A percentile compares a stretch with the other conserved stretches of the same genome.
phyloP scores from a whole-genome alignment of 1,140 invertebrate species.

The Ostrea edulis region DNA sequence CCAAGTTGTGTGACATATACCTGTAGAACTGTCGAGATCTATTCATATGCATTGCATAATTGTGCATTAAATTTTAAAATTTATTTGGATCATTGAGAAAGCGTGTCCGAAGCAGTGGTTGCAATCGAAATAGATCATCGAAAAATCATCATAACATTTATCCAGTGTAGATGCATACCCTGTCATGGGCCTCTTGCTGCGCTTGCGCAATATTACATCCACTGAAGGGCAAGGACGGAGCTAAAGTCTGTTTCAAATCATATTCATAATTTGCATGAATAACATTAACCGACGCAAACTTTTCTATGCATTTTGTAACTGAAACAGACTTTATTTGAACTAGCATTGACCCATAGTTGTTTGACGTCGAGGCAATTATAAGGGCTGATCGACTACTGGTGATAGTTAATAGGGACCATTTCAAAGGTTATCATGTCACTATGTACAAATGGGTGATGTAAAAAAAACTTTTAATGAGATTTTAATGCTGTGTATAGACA shows the following conservation, averaged over 20 bases:
- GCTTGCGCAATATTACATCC: neutral
- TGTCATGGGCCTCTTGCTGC: neutral
- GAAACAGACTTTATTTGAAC: constrained; percentile 30
- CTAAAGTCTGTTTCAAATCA: constrained; percentile 4
- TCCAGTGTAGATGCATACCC: too few species aligned
- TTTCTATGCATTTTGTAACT: neutral
- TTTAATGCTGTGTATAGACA: too few species aligned
- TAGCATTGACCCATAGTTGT: neutral
- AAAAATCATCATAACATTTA: too few species aligned
- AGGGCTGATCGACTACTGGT: neutral
- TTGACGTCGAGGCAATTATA: neutral
- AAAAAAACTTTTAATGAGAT: too few species aligned
- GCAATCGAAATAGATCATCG: too few species aligned
- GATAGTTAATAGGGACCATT: neutral
- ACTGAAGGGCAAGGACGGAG: neutral
- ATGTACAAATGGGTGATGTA: too few species aligned
- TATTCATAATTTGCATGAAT: neutral
- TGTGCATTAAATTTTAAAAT: too few species aligned
- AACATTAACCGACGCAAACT: neutral
- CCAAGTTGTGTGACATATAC: too few species aligned
- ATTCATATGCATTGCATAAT: too few species aligned
- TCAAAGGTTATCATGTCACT: neutral
- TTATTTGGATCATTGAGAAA: too few species aligned
- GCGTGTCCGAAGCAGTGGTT: too few species aligned
- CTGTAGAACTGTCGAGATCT: too few species aligned